Conservation (phyloP, 2,888 invertebrate species). For the Drosophila pseudotakahashii region DNA sequence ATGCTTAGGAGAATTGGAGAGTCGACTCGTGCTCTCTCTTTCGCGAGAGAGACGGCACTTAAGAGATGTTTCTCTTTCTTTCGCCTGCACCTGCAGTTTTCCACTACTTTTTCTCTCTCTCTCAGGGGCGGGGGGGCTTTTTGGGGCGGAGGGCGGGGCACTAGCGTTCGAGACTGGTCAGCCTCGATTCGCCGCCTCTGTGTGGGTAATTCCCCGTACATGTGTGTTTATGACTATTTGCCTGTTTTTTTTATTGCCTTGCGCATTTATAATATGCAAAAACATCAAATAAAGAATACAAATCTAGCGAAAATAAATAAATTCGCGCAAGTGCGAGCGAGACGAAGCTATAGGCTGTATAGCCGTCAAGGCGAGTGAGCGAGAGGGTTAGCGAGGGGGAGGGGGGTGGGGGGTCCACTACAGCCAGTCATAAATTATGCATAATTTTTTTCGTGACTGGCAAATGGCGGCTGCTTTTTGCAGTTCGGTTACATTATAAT, state of each 20-base stretch:
- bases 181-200: constrained; percentile 15
- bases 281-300: constrained; percentile 61
- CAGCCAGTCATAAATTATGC: constrained; percentile 78
- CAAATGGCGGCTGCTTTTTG: constrained; percentile 61
- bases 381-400: background rate
- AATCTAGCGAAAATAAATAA: constrained; percentile 31
- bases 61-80: constrained; percentile 51
- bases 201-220: constrained; percentile 7
- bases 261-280: constrained; percentile 64
- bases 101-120: constrained; percentile 53
- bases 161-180: constrained; percentile 65
- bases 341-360: constrained; percentile 27
- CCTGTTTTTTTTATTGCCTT: constrained; percentile 55
- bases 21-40: constrained; percentile 9
- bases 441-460: constrained; percentile 65
- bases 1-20: constrained; percentile 37
- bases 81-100: constrained; percentile 72
- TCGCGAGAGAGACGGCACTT: constrained; percentile 4
- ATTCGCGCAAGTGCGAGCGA: constrained; percentile 37
- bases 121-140: background rate
- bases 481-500: constrained; percentile 48
- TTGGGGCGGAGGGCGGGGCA: constrained; percentile 26
- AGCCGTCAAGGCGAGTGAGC: constrained; percentile 6
- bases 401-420: constrained; percentile 6
- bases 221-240: constrained; percentile 30